Conservation (phyloP, 2,888 invertebrate species). For the Drosophila cyrtoloma region DNA sequence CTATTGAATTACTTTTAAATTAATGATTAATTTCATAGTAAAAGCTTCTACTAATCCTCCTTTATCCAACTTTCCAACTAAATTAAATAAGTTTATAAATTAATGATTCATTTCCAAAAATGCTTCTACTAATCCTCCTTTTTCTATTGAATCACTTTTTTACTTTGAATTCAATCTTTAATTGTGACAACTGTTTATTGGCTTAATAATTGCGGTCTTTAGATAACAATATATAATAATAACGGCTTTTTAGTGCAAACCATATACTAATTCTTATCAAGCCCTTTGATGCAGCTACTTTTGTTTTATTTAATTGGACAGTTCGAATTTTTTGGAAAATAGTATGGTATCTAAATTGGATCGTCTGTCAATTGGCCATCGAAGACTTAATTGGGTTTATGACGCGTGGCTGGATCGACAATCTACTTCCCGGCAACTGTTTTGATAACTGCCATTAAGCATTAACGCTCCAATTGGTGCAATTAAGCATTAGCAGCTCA, state of each 20-base stretch:
- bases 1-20: background rate
- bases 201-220: background rate
- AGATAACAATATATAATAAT: background rate
- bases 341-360: slow-evolving; percentile 10
- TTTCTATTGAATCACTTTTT: background rate
- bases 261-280: background rate
- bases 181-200: background rate
- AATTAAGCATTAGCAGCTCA: slow-evolving; percentile 38
- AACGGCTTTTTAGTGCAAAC: no score
- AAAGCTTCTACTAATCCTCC: background rate
- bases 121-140: background rate
- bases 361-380: slow-evolving; percentile 2
- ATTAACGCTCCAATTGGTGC: slow-evolving; percentile 75
- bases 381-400: slow-evolving; percentile 45
- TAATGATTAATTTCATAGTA: background rate
- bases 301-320: background rate
- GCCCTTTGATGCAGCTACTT: background rate
- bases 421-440: background rate
- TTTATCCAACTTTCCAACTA: background rate
- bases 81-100: background rate
- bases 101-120: background rate
- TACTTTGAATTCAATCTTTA: background rate
- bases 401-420: slow-evolving; percentile 20
- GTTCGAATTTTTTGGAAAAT: background rate
- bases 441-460: slow-evolving; percentile 4